Percentiles rank a stretch among this genome's conserved stretches.
Conservation (phyloP, 2,888 invertebrate genomes). For the Ophraella communa region DNA sequence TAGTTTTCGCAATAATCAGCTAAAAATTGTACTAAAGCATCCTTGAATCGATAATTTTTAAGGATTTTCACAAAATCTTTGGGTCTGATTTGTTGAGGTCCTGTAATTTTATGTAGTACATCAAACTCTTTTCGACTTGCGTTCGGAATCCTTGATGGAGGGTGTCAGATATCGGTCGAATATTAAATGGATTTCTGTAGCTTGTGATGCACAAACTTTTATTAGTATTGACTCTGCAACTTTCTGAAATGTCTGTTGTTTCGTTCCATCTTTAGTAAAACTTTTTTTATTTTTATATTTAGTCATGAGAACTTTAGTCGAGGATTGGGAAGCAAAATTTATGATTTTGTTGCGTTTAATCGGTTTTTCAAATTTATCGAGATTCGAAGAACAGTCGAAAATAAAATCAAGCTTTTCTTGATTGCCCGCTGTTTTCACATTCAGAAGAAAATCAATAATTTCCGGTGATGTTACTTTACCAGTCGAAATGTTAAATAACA, state of each 20-base stretch:
- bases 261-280: slow-evolving; percentile 45
- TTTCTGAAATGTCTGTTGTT: slow-evolving; percentile 44
- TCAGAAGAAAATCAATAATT: slow-evolving; percentile 43
- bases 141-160: too few species aligned
- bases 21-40: too few species aligned
- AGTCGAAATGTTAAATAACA: slow-evolving; percentile 48
- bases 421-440: slow-evolving; percentile 22
- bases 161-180: too few species aligned
- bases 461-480: slow-evolving; percentile 47
- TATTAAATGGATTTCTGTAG: too few species aligned
- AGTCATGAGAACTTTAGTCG: too few species aligned
- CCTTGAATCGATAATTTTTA: too few species aligned
- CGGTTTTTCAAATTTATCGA: slow-evolving; percentile 25
- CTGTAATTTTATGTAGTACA: too few species aligned
- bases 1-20: too few species aligned
- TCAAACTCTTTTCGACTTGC: too few species aligned
- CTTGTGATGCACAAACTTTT: slow-evolving; percentile 42
- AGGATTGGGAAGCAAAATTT: slow-evolving; percentile 43
- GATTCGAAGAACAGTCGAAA: slow-evolving; percentile 22
- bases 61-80: too few species aligned
- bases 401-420: slow-evolving; percentile 34
- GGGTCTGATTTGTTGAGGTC: too few species aligned
- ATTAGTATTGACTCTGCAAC: slow-evolving; percentile 47
- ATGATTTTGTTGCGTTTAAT: slow-evolving; percentile 39
- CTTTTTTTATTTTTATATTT: slow-evolving; percentile 37